Evolutionary conservation across 2,888 invertebrate genomes (phyloP).

Genomic region (Andricus curvator): DNA sequence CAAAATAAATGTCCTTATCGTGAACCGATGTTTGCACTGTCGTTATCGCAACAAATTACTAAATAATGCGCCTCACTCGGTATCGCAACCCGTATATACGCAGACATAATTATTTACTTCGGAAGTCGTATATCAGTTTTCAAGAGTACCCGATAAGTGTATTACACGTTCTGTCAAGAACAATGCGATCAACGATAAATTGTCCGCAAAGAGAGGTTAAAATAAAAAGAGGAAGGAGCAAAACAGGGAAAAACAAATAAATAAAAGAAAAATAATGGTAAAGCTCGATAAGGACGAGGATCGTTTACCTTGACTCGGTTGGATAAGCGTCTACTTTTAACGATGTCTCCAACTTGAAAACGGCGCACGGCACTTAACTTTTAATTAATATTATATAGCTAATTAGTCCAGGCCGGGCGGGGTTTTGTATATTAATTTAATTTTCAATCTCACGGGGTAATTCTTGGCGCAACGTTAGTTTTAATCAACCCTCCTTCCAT

Average conservation of each 20-base stretch:
- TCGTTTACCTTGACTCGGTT: slow-evolving; percentile 24
- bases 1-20: slow-evolving; percentile 10
- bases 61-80: slow-evolving; percentile 30
- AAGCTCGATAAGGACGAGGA: slow-evolving; percentile 30
- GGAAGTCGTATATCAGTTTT: slow-evolving; percentile 40
- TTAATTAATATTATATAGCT: slow-evolving; percentile 79
- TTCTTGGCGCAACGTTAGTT: slow-evolving; percentile 77
- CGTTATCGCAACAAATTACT: slow-evolving; percentile 39
- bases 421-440: slow-evolving; percentile 78
- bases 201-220: background rate
- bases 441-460: slow-evolving; percentile 78
- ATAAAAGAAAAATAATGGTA: slow-evolving; percentile 7
- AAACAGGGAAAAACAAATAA: background rate
- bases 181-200: slow-evolving; percentile 29
- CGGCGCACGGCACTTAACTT: slow-evolving; percentile 73
- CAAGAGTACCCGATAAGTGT: slow-evolving; percentile 33
- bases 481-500: slow-evolving; percentile 69
- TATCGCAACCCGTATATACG: slow-evolving; percentile 26
- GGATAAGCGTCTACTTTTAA: slow-evolving; percentile 38
- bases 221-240: background rate
- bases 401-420: slow-evolving; percentile 73
- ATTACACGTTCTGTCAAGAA: slow-evolving; percentile 36
- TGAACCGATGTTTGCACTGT: slow-evolving; percentile 36
- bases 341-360: slow-evolving; percentile 61
- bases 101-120: slow-evolving; percentile 36